Evolutionary conservation across 2,888 invertebrate species (phyloP).

Genomic region (Linnaemya tessellans): DNA sequence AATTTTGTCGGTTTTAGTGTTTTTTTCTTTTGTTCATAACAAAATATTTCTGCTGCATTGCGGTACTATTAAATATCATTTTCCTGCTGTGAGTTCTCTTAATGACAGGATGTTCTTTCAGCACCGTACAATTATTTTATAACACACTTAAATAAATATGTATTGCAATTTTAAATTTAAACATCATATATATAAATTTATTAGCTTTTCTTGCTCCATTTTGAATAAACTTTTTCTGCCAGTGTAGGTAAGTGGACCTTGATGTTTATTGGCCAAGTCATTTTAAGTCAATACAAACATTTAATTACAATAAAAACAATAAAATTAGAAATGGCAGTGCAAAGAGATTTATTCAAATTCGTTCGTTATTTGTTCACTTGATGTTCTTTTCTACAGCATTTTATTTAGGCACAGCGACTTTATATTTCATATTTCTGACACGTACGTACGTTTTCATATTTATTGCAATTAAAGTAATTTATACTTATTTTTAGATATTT

Average conservation of each 20-base stretch:
- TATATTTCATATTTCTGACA: slow-evolving; percentile 35
- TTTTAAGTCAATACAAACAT: slow-evolving; percentile 19
- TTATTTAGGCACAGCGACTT: neutral
- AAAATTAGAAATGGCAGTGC: neutral
- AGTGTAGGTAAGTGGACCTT: slow-evolving; percentile 4
- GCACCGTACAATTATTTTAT: neutral
- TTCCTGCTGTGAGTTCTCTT: neutral
- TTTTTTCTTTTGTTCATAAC: neutral
- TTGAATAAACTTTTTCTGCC: neutral
- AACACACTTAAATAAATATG: neutral
- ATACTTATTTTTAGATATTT: slow-evolving; percentile 16
- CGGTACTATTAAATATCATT: neutral
- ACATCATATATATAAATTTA: neutral
- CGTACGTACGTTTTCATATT: slow-evolving; percentile 48
- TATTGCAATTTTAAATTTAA: neutral
- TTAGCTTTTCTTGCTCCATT: neutral
- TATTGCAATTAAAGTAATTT: slow-evolving; percentile 9
- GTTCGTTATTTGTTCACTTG: neutral
- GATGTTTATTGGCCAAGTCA: slow-evolving; percentile 28
- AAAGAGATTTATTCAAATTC: slow-evolving; percentile 12
- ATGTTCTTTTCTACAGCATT: neutral
- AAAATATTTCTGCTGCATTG: neutral
- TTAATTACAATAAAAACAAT: slow-evolving; percentile 23
- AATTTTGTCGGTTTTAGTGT: neutral
- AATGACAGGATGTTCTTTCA: neutral